Base-by-base conservation (phyloP, 2,888 invertebrate species). In the Graphium colonna region DNA sequence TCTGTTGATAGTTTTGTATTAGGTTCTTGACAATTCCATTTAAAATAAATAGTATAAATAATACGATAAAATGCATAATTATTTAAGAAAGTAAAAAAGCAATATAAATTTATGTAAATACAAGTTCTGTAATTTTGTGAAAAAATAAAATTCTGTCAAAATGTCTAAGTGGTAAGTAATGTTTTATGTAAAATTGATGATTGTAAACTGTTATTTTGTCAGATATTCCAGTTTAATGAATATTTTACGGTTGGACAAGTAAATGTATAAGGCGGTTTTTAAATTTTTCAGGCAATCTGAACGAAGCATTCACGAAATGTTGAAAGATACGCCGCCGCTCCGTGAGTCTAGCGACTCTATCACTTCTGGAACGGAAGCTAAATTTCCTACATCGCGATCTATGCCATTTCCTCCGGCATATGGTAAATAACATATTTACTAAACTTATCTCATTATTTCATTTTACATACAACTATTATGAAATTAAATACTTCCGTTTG, bases 271-370 rank as follows among this genome's bases (percentile, higher is more conserved):
- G n/a, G n/a, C n/a, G 10, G 16, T 36, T 12, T 17, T 36, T 38
- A 38, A 8, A 9, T 18, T 15, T 60, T 44, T 61, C 73, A 90
- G 88, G 90, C 88, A 83, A 69, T 90, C 85, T 21, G 94, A 94
- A 75, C 90, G 94, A 63, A 94, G 94, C 76, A 95, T 96, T 74
- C 95, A 96, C 77, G 95, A 96, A 88, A 95, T 95, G 95, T 80
- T 96, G 56, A 95, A 95, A 77, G 95, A 96, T 70, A 93, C 95
- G 41, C 94, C 95, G 45, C 92, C 95, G 33, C 91, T 95, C 70
- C 94, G 95, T 61, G 94, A 94, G 69, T 94, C 93, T 61, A 94
- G 92, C 65, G 94, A 92, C 71, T 93, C 94, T 31, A 93, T 94
- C 62, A 94, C 94, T 61, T 93, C 94, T 10, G 94, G 94, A 56